Base-by-base conservation (phyloP, 2,113 vertebrate species). In the Neopipo cinnamomea region DNA sequence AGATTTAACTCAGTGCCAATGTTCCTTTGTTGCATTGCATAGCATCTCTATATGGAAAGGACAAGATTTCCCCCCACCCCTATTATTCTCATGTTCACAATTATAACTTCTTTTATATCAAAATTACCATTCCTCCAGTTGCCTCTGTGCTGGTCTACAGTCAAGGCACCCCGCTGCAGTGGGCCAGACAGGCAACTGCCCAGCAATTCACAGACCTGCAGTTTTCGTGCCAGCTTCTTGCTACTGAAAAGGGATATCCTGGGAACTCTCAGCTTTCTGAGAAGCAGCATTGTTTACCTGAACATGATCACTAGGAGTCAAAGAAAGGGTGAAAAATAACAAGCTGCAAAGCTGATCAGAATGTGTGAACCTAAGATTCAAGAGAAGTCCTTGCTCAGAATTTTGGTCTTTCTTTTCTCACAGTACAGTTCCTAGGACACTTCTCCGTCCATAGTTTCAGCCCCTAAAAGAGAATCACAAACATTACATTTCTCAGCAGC, bases 271-370 rank as follows among this genome's bases (percentile, higher is more conserved):
- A 80, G 0, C 94, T 65, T 79, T 72, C 73, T 93, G 66, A 93
- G 90, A 72, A 93, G 78, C 74, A 88, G 65, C 89, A 89, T 91
- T 96, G 87, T 94, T 81, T 94, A 96, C 73, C 77, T 81, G 87
- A 95, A 93, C 30, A 62, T 42, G 80, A 95, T 91, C 42, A 0
- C 61, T 46, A 47, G 39, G 42, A 95, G 55, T 74, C 56, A 94
- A 88, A 94, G 80, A 94, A 73, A 89, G 41, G 41, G 84, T 84
- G 59, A 88, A 91, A 96, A 94, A 88, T 41, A 96, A 93, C 91
- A 93, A 89, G 46, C 39, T 71, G 56, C 77, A 88, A 91, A 93
- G 50, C 68, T 84, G 50, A 86, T 89, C 80, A 42, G 52, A 89
- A 81, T 91, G 72, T 22, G 15, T 55, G 65, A 96, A 81, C 37